Conservation (phyloP, 1,140 invertebrate species). For the Lanistes nyassanus region DNA sequence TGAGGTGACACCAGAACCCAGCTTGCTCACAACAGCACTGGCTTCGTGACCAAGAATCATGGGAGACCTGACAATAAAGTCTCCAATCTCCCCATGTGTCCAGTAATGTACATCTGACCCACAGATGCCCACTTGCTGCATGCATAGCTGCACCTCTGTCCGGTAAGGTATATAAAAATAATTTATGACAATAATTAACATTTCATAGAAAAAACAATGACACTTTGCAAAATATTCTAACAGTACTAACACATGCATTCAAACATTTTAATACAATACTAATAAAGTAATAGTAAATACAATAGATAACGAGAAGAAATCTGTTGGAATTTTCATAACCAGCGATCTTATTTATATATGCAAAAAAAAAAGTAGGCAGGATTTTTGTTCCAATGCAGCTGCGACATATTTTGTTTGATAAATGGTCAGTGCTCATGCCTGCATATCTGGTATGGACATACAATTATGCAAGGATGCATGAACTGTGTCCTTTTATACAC, state of each 20-base stretch:
- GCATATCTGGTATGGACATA: too few species aligned
- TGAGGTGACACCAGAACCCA: constrained; percentile 59
- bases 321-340: too few species aligned
- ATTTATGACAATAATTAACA: not conserved
- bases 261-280: too few species aligned
- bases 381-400: too few species aligned
- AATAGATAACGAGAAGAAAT: too few species aligned
- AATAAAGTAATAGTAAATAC: not conserved
- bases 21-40: constrained; percentile 66
- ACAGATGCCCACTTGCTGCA: constrained; percentile 94
- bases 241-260: not conserved
- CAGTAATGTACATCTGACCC: constrained; percentile 96
- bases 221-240: not conserved
- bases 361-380: too few species aligned
- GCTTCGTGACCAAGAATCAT: constrained; percentile 66
- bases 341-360: too few species aligned
- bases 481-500: too few species aligned
- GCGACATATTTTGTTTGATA: too few species aligned
- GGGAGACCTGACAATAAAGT: constrained; percentile 62
- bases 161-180: constrained; percentile 29
- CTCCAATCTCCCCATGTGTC: constrained; percentile 78
- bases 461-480: too few species aligned
- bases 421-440: too few species aligned
- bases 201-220: not conserved
- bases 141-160: constrained; percentile 86